A percentile compares a stretch with the other conserved stretches of the same genome.
Evolutionary conservation across 2,113 vertebrate genomes (phyloP).

Genomic region (Amphiprion percula): DNA sequence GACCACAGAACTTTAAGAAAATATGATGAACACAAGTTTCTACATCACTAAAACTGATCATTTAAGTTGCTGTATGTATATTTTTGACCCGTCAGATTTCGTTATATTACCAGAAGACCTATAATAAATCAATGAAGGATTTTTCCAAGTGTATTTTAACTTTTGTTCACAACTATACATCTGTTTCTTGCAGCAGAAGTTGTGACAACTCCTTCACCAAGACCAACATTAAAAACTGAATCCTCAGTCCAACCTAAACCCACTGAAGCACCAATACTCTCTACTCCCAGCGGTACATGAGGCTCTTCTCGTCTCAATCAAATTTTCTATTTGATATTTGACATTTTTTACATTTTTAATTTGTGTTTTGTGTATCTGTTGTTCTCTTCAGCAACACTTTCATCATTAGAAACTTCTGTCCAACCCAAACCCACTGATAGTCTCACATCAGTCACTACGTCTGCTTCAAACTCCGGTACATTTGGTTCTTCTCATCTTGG

Average conservation of each 20-base stretch:
- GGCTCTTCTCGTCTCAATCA: not conserved
- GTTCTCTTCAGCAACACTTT: not conserved
- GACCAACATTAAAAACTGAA: not conserved
- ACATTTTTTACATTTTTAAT: not conserved
- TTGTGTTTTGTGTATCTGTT: not conserved
- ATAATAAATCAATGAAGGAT: too few species aligned
- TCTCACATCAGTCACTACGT: not conserved
- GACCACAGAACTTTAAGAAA: too few species aligned
- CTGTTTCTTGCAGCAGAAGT: not conserved
- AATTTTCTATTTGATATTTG: not conserved
- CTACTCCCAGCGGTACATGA: slow-evolving; percentile 16
- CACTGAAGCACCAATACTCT: not conserved
- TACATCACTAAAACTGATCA: too few species aligned
- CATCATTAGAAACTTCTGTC: not conserved
- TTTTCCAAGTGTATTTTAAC: too few species aligned
- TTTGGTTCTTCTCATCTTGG: not conserved
- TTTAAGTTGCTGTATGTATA: too few species aligned
- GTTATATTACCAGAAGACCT: too few species aligned
- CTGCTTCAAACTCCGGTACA: not conserved
- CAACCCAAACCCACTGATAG: not conserved
- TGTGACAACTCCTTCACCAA: not conserved
- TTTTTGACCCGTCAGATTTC: too few species aligned
- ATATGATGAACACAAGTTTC: too few species aligned
- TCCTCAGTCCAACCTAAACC: not conserved
- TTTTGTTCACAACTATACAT: too few species aligned